phyloP scores from a whole-genome alignment of 2,888 invertebrate species.

The Tetranychus piercei region DNA sequence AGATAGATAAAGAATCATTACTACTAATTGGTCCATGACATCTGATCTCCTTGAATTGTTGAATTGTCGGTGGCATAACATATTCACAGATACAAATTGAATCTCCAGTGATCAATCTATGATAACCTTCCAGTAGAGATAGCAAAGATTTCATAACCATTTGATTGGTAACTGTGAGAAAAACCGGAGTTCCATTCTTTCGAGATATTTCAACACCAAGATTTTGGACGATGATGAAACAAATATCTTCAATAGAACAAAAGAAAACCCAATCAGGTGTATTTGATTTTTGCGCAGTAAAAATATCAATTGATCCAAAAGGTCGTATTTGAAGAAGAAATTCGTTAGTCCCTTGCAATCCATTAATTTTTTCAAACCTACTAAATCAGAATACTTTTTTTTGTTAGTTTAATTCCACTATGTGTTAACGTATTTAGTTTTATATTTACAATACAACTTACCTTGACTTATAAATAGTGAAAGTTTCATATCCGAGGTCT shows the following conservation, averaged over 20 bases:
- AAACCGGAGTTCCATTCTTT: constrained; percentile 34
- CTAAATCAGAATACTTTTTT: not conserved
- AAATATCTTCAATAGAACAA: constrained; percentile 62
- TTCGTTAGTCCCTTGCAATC: not conserved
- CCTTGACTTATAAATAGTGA: not conserved
- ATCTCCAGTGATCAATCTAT: constrained; percentile 68
- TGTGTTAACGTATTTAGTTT: not conserved
- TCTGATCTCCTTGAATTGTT: constrained; percentile 49
- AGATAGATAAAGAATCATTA: constrained; percentile 59
- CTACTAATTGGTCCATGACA: constrained; percentile 62
- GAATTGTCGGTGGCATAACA: constrained; percentile 56
- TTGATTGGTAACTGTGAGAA: constrained; percentile 13
- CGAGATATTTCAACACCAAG: constrained; percentile 50
- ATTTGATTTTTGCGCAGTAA: not conserved
- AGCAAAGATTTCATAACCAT: constrained; percentile 28
- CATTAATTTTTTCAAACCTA: not conserved
- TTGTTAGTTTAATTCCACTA: not conserved
- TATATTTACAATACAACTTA: not conserved
- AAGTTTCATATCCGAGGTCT: not conserved
- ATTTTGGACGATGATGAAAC: constrained; percentile 43
- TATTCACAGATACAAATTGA: constrained; percentile 71
- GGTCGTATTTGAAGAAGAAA: not conserved
- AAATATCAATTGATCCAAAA: not conserved
- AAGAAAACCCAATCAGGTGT: not conserved
- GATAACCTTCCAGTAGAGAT: constrained; percentile 58